Conservation (phyloP, 53 echinoderm and acorn worm species). For the Paracentrotus lividus region DNA sequence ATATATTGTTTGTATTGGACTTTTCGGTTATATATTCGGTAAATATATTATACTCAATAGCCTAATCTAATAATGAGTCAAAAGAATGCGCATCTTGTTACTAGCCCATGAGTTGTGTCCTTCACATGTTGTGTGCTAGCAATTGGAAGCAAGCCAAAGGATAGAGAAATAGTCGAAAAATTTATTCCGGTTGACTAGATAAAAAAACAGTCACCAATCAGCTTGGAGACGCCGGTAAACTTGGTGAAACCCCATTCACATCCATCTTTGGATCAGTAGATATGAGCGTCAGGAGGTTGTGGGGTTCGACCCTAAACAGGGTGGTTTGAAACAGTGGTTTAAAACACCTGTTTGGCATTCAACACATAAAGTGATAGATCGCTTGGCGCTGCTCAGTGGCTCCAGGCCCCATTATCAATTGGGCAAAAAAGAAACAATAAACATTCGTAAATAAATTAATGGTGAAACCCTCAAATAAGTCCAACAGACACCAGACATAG, state of each 20-base stretch:
- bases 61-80: background rate
- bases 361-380: background rate
- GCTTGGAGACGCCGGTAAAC: background rate
- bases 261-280: too few relatives aligned
- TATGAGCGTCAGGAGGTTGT: too few relatives aligned
- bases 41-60: conserved; percentile 16
- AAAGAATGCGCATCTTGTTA: background rate
- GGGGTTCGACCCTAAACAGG: too few relatives aligned
- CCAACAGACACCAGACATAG: too few relatives aligned
- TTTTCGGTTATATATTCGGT: background rate
- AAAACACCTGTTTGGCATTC: background rate
- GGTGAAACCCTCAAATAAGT: too few relatives aligned
- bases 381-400: background rate
- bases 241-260: too few relatives aligned
- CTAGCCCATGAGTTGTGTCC: background rate
- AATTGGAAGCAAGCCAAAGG: conserved; percentile 34
- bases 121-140: background rate
- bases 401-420: too few relatives aligned
- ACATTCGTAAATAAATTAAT: too few relatives aligned
- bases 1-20: background rate
- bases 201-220: conserved; percentile 5
- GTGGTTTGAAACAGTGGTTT: too few relatives aligned
- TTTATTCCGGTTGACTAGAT: background rate
- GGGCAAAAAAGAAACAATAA: too few relatives aligned
- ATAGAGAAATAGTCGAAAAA: background rate